Evolutionary conservation across 2,797 vertebrate species (phyloP).

Genomic region (Anabas testudineus): DNA sequence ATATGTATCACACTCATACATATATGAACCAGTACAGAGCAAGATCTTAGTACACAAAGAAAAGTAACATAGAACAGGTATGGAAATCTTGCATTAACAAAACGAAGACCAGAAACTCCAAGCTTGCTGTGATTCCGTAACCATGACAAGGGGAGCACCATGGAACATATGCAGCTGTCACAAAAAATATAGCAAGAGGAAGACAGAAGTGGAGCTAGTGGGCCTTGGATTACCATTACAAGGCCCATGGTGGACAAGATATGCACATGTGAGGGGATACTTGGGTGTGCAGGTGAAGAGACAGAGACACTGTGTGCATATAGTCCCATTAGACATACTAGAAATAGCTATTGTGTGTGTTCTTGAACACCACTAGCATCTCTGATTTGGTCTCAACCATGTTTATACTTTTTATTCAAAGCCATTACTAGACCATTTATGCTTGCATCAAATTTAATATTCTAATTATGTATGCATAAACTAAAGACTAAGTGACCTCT

Average conservation of each 20-base stretch:
- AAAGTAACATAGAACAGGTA: constrained; percentile 86
- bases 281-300: constrained; percentile 73
- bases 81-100: constrained; percentile 84
- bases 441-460: background rate
- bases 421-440: background rate
- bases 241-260: constrained; percentile 87
- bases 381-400: constrained; percentile 36
- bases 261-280: constrained; percentile 77
- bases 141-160: constrained; percentile 94
- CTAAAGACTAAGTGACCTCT: background rate
- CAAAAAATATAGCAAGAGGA: constrained; percentile 74
- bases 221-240: constrained; percentile 90
- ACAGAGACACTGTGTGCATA: constrained; percentile 68
- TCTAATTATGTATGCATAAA: constrained; percentile 31
- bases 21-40: constrained; percentile 85
- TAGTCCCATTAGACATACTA: constrained; percentile 52
- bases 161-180: constrained; percentile 81
- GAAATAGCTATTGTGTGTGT: constrained; percentile 59
- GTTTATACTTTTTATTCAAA: constrained; percentile 3
- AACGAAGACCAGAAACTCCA: constrained; percentile 89
- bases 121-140: constrained; percentile 93
- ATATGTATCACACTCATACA: constrained; percentile 86
- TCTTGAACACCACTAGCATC: constrained; percentile 49
- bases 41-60: constrained; percentile 90
- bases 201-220: constrained; percentile 72